phyloP scores from a whole-genome alignment of 1,140 invertebrate species.

The Atta cephalotes region DNA sequence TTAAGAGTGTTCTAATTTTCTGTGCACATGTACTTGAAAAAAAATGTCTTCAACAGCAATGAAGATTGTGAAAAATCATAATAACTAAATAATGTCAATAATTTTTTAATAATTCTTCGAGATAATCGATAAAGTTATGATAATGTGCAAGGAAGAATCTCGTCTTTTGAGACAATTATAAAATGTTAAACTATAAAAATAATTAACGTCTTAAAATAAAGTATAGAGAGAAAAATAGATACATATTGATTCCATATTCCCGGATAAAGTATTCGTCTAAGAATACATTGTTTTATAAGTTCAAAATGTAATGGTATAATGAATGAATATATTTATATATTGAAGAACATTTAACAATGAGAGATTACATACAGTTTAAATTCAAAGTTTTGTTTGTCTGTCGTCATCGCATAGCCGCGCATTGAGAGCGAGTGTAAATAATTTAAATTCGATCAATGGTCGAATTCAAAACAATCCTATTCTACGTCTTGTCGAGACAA shows the following conservation, averaged over 20 bases:
- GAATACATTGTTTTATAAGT: not conserved
- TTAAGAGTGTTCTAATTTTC: not conserved
- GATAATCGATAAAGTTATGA: not conserved
- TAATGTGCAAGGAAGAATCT: not conserved
- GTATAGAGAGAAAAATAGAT: not conserved
- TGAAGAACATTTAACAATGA: not conserved
- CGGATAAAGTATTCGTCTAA: not conserved
- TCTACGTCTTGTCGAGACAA: not conserved
- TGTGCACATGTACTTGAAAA: not conserved
- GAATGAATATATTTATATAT: not conserved
- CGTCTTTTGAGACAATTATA: not conserved
- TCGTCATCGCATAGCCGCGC: not conserved
- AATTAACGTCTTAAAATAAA: conserved; percentile 11
- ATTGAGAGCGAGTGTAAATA: not conserved
- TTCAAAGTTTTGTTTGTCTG: not conserved
- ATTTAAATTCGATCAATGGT: conserved; percentile 6
- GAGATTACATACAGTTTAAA: not conserved
- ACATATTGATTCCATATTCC: not conserved
- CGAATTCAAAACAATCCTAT: not conserved
- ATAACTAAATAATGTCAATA: too few species aligned
- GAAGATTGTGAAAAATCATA: not conserved
- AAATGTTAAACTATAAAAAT: not conserved
- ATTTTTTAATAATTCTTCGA: not conserved
- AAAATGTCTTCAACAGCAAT: not conserved
- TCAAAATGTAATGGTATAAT: not conserved